Evolutionary conservation across 2,888 invertebrate species (phyloP), one percentile per base, ranked within the genome.

Genomic region (Mechanitis messenoides): DNA sequence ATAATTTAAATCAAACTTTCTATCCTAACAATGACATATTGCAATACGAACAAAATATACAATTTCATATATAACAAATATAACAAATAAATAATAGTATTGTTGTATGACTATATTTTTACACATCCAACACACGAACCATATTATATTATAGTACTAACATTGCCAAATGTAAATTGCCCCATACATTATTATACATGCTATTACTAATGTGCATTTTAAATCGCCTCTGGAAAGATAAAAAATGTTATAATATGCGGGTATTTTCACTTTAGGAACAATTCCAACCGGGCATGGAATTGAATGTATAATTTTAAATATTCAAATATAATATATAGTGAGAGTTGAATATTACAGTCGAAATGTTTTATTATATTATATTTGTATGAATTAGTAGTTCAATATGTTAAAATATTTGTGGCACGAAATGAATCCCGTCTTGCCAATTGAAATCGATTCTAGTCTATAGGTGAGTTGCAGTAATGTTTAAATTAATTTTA

Each of bases 161-260:
- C 64, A 69, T 73, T 73, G 71, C 72, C 71, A 77, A 78, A 79
- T 71, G 72, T 72, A 75, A 79, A 80, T 79, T 74, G 73, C 74
- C 75, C 74, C 68, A 60, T 72, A 76, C 78, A 66, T 61, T 64
- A 57, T 65, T 63, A 64, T 65, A 60, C 56, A 45, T 31, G 6
- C 12, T 58, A 60, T 57, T 54, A 28, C 50, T 33, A 62, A 66
- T 66, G 55, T 61, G 59, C 54, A 33, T 56, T 53, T 38, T 64
- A 62, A 54, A 56, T 45, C 35, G 20, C 58, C 42, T 28, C 45
- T 33, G 31, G 47, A 58, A 58, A 58, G 53, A 60, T 56, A 53
- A 60, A 33, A 58, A 64, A 58, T 54, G 64, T n/a, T 33, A 56
- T 55, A 61, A 47, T 12, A 60, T 66, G 60, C 66, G 66, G 66